Base-by-base conservation (phyloP, 1,140 invertebrate genomes). In the Palaemon carinicauda region DNA sequence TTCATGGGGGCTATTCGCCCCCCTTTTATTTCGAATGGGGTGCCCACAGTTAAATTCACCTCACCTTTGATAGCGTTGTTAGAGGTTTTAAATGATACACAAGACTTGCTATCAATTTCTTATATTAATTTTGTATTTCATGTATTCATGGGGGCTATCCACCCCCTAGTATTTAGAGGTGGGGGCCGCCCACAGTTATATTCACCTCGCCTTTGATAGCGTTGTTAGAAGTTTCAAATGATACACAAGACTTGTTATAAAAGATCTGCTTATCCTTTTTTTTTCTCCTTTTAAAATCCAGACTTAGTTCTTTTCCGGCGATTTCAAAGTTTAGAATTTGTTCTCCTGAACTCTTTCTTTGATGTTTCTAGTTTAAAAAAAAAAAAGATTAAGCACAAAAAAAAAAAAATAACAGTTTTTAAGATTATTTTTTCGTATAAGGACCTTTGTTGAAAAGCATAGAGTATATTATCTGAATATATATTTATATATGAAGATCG, bases 181-280 rank as follows among this genome's bases (percentile, higher is more conserved):
- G 17, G 24, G 10, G 29, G n/a, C n/a, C n/a, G 12, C n/a, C 5
- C 65, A 24, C 65, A 69, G 24, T 27, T 31, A 69, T 14, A 31
- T 14, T 24, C 65, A 31, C 65, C 21, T 69, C 65, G 17, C 65
- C 65, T 69, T 69, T 69, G 65, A 24, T 69, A 41, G 41, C 65
- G 9, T 82, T 52, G 74, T 69, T 85, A 69, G 74, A 85, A 85
- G 74, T 85, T 85, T 78, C 78, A 85, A 85, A 85, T 85, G 82
- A 85, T 78, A 41, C 41, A 41, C 41, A 41, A 41, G 41, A 41
- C 41, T 41, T 41, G 41, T 41, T 41, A 54, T 53, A 29, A 33
- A 79, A 79, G 24, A 51, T 52, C 51, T 24, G 52, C 51, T 50
- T 81, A 27, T 69, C 31, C 21, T 21, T 3, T 31, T 31, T 12